Evolutionary conservation across 2,797 vertebrate species (phyloP).

Genomic region (Geotrypetes seraphini): DNA sequence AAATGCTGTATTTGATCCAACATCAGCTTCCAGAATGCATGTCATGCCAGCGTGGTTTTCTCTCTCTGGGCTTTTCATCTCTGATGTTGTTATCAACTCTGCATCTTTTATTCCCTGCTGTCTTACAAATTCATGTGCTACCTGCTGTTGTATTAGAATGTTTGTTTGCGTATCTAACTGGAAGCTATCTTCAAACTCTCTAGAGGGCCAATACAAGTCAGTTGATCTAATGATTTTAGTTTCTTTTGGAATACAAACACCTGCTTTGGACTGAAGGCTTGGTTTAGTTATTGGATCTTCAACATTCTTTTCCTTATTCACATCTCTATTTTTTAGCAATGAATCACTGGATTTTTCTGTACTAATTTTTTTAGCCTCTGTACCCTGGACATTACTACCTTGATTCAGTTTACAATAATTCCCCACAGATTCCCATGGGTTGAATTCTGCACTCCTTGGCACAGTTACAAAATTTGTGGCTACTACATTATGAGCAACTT

Average conservation of each 20-base stretch:
- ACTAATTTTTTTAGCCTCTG: slow-evolving; percentile 3
- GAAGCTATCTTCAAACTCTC: slow-evolving; percentile 82
- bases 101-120: slow-evolving; percentile 7
- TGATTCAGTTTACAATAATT: slow-evolving; percentile 10
- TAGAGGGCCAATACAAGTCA: slow-evolving; percentile 25
- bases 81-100: not conserved
- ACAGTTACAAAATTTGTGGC: not conserved
- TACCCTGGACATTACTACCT: slow-evolving; percentile 8
- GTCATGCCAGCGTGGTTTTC: not conserved
- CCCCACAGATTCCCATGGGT: slow-evolving; percentile 1
- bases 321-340: slow-evolving; percentile 5
- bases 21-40: not conserved
- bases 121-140: slow-evolving; percentile 20
- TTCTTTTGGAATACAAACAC: slow-evolving; percentile 5
- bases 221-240: slow-evolving; percentile 18
- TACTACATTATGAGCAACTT: not conserved
- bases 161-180: slow-evolving; percentile 86
- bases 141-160: slow-evolving; percentile 66
- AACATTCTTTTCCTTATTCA: slow-evolving; percentile 1
- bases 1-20: slow-evolving; percentile 2
- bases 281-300: slow-evolving; percentile 12
- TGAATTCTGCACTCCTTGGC: not conserved
- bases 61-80: slow-evolving; percentile 1
- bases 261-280: slow-evolving; percentile 14
- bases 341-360: not conserved